A percentile compares a stretch with the other conserved stretches of the same genome.
phyloP scores from a whole-genome alignment of 1,140 invertebrate genomes.

The Habropoda laboriosa region DNA sequence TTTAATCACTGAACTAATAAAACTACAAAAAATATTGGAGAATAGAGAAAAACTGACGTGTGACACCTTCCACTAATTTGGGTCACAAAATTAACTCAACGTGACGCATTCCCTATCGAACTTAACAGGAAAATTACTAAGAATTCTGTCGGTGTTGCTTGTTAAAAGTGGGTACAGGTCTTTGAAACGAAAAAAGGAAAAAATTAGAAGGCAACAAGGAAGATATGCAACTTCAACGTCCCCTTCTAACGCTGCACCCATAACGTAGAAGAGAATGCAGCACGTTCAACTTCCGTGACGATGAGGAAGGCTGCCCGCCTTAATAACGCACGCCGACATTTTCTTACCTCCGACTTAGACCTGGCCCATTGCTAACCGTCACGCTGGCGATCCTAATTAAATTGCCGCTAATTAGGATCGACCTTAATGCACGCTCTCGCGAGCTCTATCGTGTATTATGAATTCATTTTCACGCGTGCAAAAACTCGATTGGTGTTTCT shows the following conservation, averaged over 20 bases:
- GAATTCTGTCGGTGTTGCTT: too few species aligned
- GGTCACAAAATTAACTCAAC: too few species aligned
- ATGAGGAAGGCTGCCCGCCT: slow-evolving; percentile 75
- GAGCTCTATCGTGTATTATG: slow-evolving; percentile 68
- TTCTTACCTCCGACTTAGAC: slow-evolving; percentile 70
- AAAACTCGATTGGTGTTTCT: not conserved
- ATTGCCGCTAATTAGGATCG: slow-evolving; percentile 81
- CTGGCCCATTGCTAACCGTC: slow-evolving; percentile 76
- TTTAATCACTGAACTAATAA: too few species aligned
- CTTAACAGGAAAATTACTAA: too few species aligned
- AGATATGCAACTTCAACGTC: not conserved
- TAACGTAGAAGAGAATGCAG: slow-evolving; percentile 46
- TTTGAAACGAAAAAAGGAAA: not conserved
- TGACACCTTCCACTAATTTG: too few species aligned
- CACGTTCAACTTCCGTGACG: slow-evolving; percentile 77
- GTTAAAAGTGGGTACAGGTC: too few species aligned
- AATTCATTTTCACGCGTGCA: slow-evolving; percentile 68
- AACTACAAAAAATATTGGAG: too few species aligned
- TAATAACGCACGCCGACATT: slow-evolving; percentile 76
- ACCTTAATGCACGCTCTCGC: slow-evolving; percentile 78
- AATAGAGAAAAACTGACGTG: too few species aligned
- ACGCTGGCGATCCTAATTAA: slow-evolving; percentile 80
- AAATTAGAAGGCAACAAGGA: not conserved
- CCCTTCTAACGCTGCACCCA: slow-evolving; percentile 12
- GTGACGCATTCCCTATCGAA: too few species aligned